Conservation (phyloP, 1,140 invertebrate species). For the Cydia amplana region DNA sequence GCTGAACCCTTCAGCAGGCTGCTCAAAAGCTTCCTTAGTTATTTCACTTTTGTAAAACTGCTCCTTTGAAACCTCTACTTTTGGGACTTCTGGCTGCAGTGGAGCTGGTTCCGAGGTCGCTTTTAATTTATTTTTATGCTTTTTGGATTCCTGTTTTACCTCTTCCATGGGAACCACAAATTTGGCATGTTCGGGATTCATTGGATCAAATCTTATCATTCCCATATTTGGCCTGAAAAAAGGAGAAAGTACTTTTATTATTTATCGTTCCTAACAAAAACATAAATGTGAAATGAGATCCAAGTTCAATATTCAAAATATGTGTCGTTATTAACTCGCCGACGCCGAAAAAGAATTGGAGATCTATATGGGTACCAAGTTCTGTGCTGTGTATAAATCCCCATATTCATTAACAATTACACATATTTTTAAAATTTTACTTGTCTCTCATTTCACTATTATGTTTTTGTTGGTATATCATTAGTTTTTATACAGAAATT, state of each 20-base stretch:
- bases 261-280: too few relatives aligned
- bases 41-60: slow-evolving; percentile 82
- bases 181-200: slow-evolving; percentile 80
- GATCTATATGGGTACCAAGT: too few relatives aligned
- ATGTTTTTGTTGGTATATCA: too few relatives aligned
- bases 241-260: slow-evolving; percentile 8
- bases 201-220: slow-evolving; percentile 83
- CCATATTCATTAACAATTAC: too few relatives aligned
- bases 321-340: too few relatives aligned
- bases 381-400: too few relatives aligned
- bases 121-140: slow-evolving; percentile 57
- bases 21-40: slow-evolving; percentile 78
- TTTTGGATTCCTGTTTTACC: slow-evolving; percentile 59
- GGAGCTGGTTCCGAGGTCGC: slow-evolving; percentile 46
- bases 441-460: too few relatives aligned
- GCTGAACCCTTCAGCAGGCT: slow-evolving; percentile 79
- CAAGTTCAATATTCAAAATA: too few relatives aligned
- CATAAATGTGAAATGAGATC: too few relatives aligned
- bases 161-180: slow-evolving; percentile 71
- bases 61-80: slow-evolving; percentile 81
- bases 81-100: slow-evolving; percentile 51
- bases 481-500: too few relatives aligned
- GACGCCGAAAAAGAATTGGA: too few relatives aligned
- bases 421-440: too few relatives aligned
- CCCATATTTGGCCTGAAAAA: slow-evolving; percentile 66